Conservation (phyloP, 2,797 vertebrate genomes). For the Hydrolagus colliei region DNA sequence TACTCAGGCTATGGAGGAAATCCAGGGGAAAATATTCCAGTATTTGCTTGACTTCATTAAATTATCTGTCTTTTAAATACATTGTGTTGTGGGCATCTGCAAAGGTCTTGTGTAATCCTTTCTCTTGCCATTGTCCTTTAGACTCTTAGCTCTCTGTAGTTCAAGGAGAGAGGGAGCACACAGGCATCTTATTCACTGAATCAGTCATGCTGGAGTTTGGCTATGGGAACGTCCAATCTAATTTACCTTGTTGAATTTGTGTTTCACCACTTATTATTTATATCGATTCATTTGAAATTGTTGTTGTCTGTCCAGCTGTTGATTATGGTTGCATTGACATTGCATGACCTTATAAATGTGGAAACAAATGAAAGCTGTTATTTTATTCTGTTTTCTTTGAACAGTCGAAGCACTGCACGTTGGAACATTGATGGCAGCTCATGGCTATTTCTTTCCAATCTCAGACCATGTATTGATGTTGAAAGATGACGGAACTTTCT, state of each 20-base stretch:
- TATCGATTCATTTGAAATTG: background rate
- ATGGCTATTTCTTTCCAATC: constrained; percentile 95
- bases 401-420: constrained; percentile 89
- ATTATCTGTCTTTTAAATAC: no score
- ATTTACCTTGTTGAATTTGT: background rate
- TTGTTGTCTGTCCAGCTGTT: background rate
- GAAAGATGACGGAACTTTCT: constrained; percentile 94
- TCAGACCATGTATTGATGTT: constrained; percentile 91
- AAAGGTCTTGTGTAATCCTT: no score
- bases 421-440: constrained; percentile 90
- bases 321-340: background rate
- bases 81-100: no score
- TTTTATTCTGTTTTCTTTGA: constrained; percentile 39
- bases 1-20: no score
- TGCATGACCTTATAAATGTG: background rate
- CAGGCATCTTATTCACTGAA: no score
- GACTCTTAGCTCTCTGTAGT: no score
- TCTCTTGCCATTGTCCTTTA: no score
- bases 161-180: no score
- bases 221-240: background rate
- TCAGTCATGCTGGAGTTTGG: no score
- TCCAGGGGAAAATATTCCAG: no score
- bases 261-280: background rate
- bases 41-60: no score
- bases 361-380: constrained; percentile 4